These are phyloP conservation scores for Vireo altiloquus DNA, from an alignment of 2,113 vertebrate genomes.

Conservation along the genomic window DNA sequence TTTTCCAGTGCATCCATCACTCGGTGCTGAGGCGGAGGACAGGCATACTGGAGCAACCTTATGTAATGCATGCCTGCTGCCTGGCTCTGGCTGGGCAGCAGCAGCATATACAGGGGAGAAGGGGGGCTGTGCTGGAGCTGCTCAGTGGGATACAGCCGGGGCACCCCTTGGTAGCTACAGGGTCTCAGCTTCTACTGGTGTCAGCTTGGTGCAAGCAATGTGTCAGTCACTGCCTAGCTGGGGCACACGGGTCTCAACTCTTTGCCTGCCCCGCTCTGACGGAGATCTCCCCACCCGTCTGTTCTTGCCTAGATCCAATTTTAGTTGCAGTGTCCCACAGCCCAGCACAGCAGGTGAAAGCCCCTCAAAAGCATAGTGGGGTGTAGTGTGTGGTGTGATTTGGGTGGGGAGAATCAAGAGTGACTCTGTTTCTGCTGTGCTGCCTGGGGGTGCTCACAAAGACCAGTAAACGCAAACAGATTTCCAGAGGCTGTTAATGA, in stretches of 20 bases:
- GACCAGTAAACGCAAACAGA: not conserved
- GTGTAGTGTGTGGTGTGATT: not conserved
- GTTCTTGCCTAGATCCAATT: not conserved
- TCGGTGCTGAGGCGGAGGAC: not conserved
- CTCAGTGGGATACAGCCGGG: accelerated
- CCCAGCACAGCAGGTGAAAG: not conserved
- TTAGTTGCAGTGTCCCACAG: not conserved
- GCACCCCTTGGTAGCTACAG: not conserved
- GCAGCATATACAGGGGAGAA: not conserved
- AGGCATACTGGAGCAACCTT: not conserved
- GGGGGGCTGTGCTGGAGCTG: not conserved
- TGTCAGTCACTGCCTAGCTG: conserved; percentile 24
- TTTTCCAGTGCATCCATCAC: not conserved
- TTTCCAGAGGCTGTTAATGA: not conserved
- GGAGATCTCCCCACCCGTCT: not conserved
- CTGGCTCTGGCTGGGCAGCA: not conserved
- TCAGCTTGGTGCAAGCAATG: not conserved
- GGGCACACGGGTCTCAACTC: not conserved
- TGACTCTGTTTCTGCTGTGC: not conserved
- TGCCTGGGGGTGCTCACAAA: not conserved
- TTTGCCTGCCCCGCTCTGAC: not conserved
- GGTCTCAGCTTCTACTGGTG: not conserved
- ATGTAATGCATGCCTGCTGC: not conserved
- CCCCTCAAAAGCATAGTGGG: not conserved
- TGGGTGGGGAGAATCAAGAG: not conserved